Conservation (phyloP, 2,888 invertebrate genomes). For the Elmis aenea region DNA sequence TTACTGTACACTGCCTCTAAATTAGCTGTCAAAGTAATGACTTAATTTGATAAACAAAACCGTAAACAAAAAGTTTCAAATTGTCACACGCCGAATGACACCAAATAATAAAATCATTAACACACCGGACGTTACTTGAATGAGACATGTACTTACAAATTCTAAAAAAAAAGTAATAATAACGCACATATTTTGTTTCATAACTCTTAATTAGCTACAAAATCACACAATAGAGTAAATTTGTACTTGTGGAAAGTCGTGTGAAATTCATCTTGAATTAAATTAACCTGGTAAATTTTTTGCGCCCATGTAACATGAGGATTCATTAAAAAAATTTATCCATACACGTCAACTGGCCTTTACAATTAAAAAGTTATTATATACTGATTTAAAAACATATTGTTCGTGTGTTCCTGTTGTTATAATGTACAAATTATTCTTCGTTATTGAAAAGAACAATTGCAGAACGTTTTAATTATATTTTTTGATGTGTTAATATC, state of each 20-base stretch:
- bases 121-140: constrained; percentile 26
- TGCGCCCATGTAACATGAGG: too few species aligned
- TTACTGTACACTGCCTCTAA: constrained; percentile 28
- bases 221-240: constrained; percentile 8
- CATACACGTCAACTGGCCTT: too few species aligned
- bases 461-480: too few species aligned
- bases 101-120: constrained; percentile 25
- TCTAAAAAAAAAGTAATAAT: constrained; percentile 9
- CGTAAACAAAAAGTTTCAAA: constrained; percentile 22
- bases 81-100: constrained; percentile 20
- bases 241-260: constrained; percentile 10
- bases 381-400: too few species aligned
- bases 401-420: too few species aligned
- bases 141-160: constrained; percentile 21
- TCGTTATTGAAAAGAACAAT: too few species aligned
- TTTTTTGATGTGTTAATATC: too few species aligned
- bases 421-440: too few species aligned
- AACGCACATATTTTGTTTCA: constrained; percentile 6
- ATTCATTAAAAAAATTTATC: too few species aligned
- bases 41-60: constrained; percentile 29
- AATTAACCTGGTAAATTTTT: constrained; percentile 5
- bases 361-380: too few species aligned
- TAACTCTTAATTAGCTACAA: constrained; percentile 11
- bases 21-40: constrained; percentile 33
- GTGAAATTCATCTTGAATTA: constrained; percentile 12